These are phyloP conservation scores for Pelobates fuscus DNA, from an alignment of 2,113 vertebrate species.

Conservation along the genomic window DNA sequence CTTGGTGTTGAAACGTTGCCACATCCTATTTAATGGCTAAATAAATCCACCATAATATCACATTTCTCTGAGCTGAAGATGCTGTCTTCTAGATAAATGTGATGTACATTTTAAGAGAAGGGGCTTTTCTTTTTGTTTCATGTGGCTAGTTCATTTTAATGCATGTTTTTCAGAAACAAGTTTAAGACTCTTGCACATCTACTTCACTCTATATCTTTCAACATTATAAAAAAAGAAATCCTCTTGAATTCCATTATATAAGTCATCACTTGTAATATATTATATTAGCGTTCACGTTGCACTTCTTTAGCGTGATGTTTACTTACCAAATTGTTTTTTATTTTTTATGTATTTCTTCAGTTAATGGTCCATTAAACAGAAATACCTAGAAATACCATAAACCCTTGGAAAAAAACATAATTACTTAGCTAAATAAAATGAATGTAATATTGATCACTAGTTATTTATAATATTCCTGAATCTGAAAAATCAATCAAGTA, in stretches of 20 bases:
- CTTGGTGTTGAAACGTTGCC: no score
- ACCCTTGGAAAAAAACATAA: background rate
- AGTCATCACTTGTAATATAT: slow-evolving; percentile 5
- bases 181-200: no score
- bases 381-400: background rate
- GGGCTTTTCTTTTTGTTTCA: no score
- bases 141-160: no score
- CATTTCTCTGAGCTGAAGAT: no score
- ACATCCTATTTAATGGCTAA: no score
- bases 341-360: slow-evolving; percentile 20
- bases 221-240: background rate
- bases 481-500: background rate
- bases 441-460: slow-evolving; percentile 25
- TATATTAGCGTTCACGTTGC: slow-evolving; percentile 6
- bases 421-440: slow-evolving; percentile 8
- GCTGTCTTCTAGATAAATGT: no score
- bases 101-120: no score
- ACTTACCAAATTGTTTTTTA: slow-evolving; percentile 1
- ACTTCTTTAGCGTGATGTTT: slow-evolving; percentile 5
- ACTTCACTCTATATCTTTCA: background rate
- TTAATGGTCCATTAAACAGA: slow-evolving; percentile 39
- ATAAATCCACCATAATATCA: no score
- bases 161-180: no score
- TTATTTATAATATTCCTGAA: background rate
- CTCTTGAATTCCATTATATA: slow-evolving; percentile 18